Evolutionary conservation across 2,113 vertebrate genomes (phyloP), one percentile per base, ranked within the genome.

Genomic region (Brachirus orientalis): DNA sequence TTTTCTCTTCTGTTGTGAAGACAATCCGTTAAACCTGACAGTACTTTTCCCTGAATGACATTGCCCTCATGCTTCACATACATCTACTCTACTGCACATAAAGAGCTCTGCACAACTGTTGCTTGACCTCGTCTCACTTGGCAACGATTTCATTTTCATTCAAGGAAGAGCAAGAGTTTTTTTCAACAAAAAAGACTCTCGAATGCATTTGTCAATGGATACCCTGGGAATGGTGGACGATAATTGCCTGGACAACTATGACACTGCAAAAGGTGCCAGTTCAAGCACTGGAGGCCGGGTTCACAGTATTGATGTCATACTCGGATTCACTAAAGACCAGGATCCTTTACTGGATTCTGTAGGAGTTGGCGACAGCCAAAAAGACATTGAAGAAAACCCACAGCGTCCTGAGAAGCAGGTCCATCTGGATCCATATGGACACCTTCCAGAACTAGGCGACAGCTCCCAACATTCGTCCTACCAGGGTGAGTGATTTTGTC

Each of bases 151-250:
- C 11, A 8, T 66, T 63, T 62, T 75, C 20, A 11, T 13, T 61
- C 11, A 17, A 72, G 35, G 48, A 78, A 41, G 12, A 75, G 63
- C 63, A 20, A 62, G 72, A 69, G 71, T 69, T 54, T 70, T 51
- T 52, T 58, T n/a, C n/a, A n/a, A n/a, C n/a, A n/a, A 36, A 37
- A 69, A 75, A 55, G 80, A 75, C 52, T 78, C 63, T 91, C 84
- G 88, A 78, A 93, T 94, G 92, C 93, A 93, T 94, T 91, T 94
- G 84, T 93, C 92, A 86, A 89, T 91, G 90, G 91, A 92, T 88
- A 86, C 84, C 51, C 80, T 93, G 80, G 92, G 87, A 86, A 92
- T 92, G 78, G 90, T 90, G 87, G 92, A 94, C 20, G 90, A 93
- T 74, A 79, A 85, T 70, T 93, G 93, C 79, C 89, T 93, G 36